Percentiles rank a stretch among this genome's conserved stretches.
These are phyloP conservation scores for Ostrea denselamellosa DNA, from an alignment of 1,140 invertebrate species.

Conservation along the genomic window DNA sequence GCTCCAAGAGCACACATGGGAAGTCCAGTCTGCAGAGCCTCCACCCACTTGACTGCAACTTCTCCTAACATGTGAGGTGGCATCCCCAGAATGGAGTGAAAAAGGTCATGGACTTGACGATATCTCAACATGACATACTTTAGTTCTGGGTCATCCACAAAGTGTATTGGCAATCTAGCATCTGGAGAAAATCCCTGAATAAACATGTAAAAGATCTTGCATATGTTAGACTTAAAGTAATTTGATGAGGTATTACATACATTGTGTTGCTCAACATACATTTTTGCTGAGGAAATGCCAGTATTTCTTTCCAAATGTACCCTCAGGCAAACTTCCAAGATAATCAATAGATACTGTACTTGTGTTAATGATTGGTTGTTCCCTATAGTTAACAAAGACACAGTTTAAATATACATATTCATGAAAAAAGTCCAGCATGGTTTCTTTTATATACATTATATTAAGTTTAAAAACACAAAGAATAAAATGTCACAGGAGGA, in stretches of 20 bases:
- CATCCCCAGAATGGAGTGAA: constrained; percentile 94
- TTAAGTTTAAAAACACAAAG: no score
- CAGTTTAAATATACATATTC: no score
- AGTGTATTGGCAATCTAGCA: constrained; percentile 91
- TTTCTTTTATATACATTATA: no score
- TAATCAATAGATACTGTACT: constrained; percentile 88
- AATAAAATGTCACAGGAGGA: no score
- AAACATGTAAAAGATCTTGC: not conserved
- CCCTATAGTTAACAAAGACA: constrained; percentile 68
- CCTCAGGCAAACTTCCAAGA: constrained; percentile 86
- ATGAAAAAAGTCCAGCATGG: no score
- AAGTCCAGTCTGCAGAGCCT: constrained; percentile 86
- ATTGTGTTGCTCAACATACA: constrained; percentile 66
- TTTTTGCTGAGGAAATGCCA: constrained; percentile 86
- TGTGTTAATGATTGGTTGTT: constrained; percentile 93
- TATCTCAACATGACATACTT: constrained; percentile 98
- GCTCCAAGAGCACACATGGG: constrained; percentile 79
- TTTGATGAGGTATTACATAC: not conserved
- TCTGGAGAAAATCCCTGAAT: constrained; percentile 93
- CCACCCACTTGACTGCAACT: constrained; percentile 98
- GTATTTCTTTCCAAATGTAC: constrained; percentile 91
- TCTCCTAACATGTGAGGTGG: constrained; percentile 95
- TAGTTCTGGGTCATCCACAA: constrained; percentile 93
- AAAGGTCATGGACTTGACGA: constrained; percentile 96
- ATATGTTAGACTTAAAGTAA: not conserved